Conservation (phyloP, 2,888 invertebrate species). For the Lordiphosa fenestrarum region DNA sequence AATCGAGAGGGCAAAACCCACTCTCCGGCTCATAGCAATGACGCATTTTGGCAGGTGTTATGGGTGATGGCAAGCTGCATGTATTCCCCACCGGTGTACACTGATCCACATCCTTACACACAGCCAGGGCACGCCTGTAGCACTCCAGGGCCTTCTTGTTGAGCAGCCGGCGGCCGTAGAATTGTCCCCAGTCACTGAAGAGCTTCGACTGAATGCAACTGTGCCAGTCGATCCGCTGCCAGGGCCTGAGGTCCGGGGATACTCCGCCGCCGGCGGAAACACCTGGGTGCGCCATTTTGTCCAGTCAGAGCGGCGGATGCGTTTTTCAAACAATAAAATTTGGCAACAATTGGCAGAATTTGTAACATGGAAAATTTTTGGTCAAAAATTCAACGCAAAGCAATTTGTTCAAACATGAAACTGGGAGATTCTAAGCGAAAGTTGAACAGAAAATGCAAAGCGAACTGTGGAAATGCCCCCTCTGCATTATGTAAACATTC, state of each 20-base stretch:
- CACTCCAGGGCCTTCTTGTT: conserved; percentile 24
- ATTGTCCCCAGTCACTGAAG: conserved; percentile 40
- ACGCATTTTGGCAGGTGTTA: background rate
- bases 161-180: conserved; percentile 20
- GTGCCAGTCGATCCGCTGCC: conserved; percentile 47
- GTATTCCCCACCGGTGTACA: background rate
- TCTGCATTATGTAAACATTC: no score
- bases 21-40: background rate
- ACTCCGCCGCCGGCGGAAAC: background rate
- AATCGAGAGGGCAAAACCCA: conserved; percentile 28
- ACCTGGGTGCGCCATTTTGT: no score
- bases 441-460: no score
- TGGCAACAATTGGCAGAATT: no score
- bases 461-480: no score
- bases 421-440: no score
- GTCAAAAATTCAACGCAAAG: no score
- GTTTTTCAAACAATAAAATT: no score
- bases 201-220: conserved; percentile 29
- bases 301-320: no score
- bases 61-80: background rate
- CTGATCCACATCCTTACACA: conserved; percentile 10
- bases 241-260: conserved; percentile 26
- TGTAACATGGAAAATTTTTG: no score
- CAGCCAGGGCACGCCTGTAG: conserved; percentile 10
- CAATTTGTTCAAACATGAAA: no score